These are phyloP conservation scores for Karalla daura DNA, from an alignment of 2,797 vertebrate genomes.

Conservation along the genomic window DNA sequence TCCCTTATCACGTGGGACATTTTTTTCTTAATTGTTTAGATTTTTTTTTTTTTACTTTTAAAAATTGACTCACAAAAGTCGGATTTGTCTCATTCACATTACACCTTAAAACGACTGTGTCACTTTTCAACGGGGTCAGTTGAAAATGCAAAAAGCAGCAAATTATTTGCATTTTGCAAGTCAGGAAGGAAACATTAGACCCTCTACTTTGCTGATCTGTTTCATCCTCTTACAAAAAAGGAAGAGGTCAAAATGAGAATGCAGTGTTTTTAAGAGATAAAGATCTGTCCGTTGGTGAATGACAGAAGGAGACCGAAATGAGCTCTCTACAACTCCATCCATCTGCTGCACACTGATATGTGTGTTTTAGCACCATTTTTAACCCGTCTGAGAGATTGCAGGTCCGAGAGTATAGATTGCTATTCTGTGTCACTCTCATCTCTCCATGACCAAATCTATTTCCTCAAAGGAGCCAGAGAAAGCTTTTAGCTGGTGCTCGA, in stretches of 20 bases:
- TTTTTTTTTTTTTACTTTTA: not conserved
- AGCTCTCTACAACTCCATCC: not conserved
- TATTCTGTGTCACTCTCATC: conserved; percentile 72
- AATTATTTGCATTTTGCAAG: not conserved
- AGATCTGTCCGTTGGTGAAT: conserved; percentile 7
- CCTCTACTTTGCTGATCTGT: not conserved
- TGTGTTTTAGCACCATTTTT: conserved; percentile 21
- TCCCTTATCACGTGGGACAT: not conserved
- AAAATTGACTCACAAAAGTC: not conserved
- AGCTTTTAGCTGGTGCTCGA: conserved; percentile 73
- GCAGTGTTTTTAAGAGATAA: conserved; percentile 1
- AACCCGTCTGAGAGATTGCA: conserved; percentile 44
- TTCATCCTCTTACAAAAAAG: conserved; percentile 1
- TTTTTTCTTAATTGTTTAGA: no score
- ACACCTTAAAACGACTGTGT: not conserved
- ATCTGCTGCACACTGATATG: not conserved
- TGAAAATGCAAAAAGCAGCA: no score
- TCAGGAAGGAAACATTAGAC: not conserved
- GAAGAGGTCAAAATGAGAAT: not conserved
- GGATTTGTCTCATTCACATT: not conserved
- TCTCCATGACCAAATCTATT: conserved; percentile 80
- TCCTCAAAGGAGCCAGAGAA: conserved; percentile 74
- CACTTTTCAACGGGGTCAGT: not conserved
- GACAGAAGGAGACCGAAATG: conserved; percentile 11
- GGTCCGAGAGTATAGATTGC: conserved; percentile 70